Evolutionary conservation across 2,113 vertebrate genomes (phyloP).

Genomic region (Equus przewalskii): DNA sequence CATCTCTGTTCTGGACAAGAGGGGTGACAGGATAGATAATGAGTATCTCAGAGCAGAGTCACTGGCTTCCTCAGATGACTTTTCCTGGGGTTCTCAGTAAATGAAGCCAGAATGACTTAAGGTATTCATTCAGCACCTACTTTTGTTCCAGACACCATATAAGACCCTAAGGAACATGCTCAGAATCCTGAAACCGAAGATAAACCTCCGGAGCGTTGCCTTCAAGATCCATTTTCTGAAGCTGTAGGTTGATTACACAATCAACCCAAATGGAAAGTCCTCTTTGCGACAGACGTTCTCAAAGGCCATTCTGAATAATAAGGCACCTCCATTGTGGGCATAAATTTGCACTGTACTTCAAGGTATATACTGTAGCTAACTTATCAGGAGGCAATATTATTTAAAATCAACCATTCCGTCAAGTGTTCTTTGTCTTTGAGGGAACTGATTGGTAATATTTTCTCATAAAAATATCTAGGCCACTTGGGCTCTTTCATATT

Average conservation of each 20-base stretch:
- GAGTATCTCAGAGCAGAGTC: background rate
- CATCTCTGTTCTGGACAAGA: background rate
- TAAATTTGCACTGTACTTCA: background rate
- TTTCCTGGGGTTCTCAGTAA: background rate
- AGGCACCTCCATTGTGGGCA: no score
- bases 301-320: background rate
- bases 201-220: background rate
- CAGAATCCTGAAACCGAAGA: background rate
- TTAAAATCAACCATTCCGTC: background rate
- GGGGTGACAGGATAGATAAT: background rate
- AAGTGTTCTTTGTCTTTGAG: background rate
- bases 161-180: background rate
- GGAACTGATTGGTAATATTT: background rate
- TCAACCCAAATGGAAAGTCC: background rate
- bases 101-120: background rate
- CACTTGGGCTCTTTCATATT: background rate
- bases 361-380: background rate
- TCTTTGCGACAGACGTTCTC: background rate
- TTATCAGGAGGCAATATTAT: background rate
- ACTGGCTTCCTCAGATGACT: background rate
- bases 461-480: background rate
- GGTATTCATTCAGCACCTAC: background rate
- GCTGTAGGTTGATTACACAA: background rate
- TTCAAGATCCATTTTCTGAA: background rate
- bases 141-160: background rate